Conservation (phyloP, 2,113 vertebrate genomes). For the Chrysochloris asiatica region DNA sequence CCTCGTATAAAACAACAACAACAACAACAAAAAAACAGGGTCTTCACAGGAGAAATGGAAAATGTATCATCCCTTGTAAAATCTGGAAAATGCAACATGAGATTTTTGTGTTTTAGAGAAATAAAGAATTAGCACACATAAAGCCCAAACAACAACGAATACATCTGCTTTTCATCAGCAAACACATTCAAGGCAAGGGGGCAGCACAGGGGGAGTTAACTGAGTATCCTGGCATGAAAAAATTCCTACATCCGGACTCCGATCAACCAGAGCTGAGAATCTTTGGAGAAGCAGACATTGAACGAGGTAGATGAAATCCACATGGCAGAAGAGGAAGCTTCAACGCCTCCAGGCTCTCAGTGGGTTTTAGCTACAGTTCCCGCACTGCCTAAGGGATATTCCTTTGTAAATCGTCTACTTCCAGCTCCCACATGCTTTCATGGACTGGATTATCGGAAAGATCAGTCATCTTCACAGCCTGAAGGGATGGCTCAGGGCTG, state of each 20-base stretch:
- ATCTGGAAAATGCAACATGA: constrained; percentile 17
- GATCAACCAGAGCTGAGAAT: not conserved
- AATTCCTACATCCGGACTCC: not conserved
- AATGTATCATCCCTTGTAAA: not conserved
- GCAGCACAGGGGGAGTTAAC: not conserved
- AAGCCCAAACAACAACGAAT: not conserved
- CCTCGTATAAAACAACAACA: not conserved
- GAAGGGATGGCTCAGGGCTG: constrained; percentile 91
- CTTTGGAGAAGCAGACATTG: not conserved
- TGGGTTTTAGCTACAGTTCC: not conserved
- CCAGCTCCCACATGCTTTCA: constrained; percentile 90
- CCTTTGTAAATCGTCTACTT: constrained; percentile 94
- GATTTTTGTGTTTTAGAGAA: not conserved
- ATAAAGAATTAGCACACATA: not conserved
- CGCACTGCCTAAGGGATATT: constrained; percentile 79
- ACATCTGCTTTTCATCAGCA: constrained; percentile 68
- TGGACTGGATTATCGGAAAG: constrained; percentile 90
- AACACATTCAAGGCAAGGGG: not conserved
- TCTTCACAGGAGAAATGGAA: not conserved
- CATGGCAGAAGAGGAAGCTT: not conserved
- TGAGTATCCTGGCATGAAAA: not conserved
- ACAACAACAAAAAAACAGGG: not conserved
- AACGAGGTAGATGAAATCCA: not conserved
- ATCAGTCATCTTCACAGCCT: constrained; percentile 94
- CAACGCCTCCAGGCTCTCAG: not conserved